Conservation (phyloP, 2,888 invertebrate species). For the Trichopria drosophilae region DNA sequence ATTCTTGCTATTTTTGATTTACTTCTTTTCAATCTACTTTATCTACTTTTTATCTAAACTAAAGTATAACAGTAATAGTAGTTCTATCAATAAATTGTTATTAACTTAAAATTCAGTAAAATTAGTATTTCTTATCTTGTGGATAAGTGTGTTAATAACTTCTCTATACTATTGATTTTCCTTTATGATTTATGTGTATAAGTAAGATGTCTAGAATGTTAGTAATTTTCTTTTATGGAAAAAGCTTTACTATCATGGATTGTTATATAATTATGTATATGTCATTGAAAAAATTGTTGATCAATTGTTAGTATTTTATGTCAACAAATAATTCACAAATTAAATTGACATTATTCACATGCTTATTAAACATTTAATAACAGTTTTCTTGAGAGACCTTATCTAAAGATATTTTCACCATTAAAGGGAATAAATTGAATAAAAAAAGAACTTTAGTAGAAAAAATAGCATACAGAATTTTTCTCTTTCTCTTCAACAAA, state of each 20-base stretch:
- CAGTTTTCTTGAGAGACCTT: constrained; percentile 19
- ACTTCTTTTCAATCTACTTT: constrained; percentile 24
- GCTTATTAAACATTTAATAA: constrained; percentile 20
- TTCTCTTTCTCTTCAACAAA: constrained; percentile 15
- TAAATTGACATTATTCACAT: constrained; percentile 21
- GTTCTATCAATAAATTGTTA: constrained; percentile 26
- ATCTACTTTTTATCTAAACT: constrained; percentile 18
- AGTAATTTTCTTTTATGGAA: constrained; percentile 26
- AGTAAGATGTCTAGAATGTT: constrained; percentile 23
- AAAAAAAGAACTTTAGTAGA: constrained; percentile 14
- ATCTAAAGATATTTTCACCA: constrained; percentile 18
- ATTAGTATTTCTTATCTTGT: constrained; percentile 21
- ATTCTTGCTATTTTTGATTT: constrained; percentile 23
- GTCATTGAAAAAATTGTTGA: constrained; percentile 20
- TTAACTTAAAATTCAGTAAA: constrained; percentile 27
- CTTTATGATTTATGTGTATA: constrained; percentile 26
- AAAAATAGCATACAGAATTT: constrained; percentile 17
- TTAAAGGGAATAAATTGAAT: constrained; percentile 19
- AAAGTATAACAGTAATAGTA: constrained; percentile 26
- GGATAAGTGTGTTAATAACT: constrained; percentile 24
- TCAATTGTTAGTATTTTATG: constrained; percentile 21
- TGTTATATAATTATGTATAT: constrained; percentile 20
- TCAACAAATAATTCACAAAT: constrained; percentile 22
- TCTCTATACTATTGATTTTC: constrained; percentile 21
- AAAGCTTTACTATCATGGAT: constrained; percentile 16